These are phyloP conservation scores for Rotaria macrura DNA, from an alignment of 2,888 invertebrate species.

Conservation along the genomic window DNA sequence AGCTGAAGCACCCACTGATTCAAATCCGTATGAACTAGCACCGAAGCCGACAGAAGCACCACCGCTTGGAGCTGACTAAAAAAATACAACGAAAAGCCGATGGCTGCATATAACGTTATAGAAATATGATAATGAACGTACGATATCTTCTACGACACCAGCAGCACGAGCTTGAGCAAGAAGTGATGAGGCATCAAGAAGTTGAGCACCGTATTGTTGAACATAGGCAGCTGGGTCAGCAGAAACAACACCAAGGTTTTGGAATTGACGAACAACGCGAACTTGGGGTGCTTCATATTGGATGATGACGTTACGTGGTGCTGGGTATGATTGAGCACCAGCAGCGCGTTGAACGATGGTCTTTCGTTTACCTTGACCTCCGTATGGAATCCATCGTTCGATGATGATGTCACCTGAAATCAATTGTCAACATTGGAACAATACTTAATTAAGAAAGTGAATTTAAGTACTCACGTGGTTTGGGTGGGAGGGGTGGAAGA, in stretches of 20 bases:
- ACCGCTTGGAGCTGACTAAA: neutral
- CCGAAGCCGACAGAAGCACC: neutral
- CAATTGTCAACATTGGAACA: no score
- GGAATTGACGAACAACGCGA: conserved; percentile 15
- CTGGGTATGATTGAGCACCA: neutral
- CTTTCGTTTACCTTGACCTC: neutral
- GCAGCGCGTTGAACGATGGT: conserved; percentile 1
- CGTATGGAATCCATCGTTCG: conserved; percentile 14
- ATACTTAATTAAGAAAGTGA: neutral
- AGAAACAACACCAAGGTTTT: neutral
- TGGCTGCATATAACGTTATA: neutral
- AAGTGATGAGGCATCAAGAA: neutral
- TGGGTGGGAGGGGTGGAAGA: neutral
- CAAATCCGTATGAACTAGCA: neutral
- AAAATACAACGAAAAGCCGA: neutral
- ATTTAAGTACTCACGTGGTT: neutral
- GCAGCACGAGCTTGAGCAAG: neutral
- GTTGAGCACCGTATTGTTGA: neutral
- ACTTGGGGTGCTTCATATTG: conserved; percentile 6
- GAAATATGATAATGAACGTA: neutral
- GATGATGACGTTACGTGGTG: neutral
- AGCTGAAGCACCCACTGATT: neutral
- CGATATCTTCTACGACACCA: conserved; percentile 13
- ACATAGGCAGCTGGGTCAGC: neutral
- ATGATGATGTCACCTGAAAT: neutral